Conservation (phyloP, 2,113 vertebrate genomes). For the Tupaia chinensis region DNA sequence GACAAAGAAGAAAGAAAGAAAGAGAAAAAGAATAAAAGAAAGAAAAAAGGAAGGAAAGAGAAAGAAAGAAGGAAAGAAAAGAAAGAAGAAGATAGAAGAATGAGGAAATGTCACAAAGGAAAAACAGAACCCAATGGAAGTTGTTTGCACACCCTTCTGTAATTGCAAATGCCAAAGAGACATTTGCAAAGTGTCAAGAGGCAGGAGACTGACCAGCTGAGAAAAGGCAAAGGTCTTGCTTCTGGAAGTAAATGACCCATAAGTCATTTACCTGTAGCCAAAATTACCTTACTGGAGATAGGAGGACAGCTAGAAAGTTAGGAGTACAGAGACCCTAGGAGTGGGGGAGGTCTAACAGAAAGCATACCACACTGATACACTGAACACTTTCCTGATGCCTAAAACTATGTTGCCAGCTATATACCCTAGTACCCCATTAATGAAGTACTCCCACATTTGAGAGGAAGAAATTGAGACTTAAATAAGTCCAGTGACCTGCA, state of each 20-base stretch:
- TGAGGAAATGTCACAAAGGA: neutral
- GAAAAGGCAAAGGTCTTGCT: neutral
- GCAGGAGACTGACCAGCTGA: neutral
- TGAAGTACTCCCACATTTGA: neutral
- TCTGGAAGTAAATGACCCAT: too few relatives aligned
- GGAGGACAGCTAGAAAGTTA: neutral
- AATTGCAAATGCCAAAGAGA: neutral
- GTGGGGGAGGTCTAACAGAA: neutral
- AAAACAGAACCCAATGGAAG: neutral
- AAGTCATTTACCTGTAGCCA: neutral
- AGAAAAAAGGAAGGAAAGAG: too few relatives aligned
- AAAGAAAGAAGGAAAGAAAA: too few relatives aligned
- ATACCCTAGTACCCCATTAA: neutral
- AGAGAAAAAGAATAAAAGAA: too few relatives aligned
- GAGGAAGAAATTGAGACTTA: conserved; percentile 14
- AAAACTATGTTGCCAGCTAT: neutral
- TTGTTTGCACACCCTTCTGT: neutral
- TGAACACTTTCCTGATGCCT: neutral
- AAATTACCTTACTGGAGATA: neutral
- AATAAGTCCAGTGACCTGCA: neutral
- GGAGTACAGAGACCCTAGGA: neutral
- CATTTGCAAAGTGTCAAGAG: neutral
- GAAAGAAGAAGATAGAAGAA: too few relatives aligned
- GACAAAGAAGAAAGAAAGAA: neutral
- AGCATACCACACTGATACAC: neutral